Evolutionary conservation across 2,113 vertebrate species (phyloP).

Genomic region (Macrotus californicus): DNA sequence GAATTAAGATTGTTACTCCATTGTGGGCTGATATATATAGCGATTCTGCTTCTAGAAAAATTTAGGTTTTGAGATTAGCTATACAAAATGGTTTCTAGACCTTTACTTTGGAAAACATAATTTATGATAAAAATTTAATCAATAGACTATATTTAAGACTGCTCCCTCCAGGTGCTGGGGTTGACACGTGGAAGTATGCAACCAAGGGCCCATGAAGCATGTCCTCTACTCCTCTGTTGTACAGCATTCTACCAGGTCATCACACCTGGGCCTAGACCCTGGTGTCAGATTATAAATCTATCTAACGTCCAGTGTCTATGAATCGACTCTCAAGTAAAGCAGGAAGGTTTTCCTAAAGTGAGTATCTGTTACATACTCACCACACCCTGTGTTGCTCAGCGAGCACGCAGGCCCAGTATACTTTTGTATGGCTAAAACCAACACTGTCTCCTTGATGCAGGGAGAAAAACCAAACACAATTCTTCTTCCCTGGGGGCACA

Average conservation of each 20-base stretch:
- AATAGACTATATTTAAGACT: not conserved
- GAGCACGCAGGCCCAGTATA: not conserved
- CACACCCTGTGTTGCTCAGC: not conserved
- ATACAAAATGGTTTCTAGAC: not conserved
- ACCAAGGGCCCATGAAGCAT: not conserved
- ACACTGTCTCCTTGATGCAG: not conserved
- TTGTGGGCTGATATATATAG: not conserved
- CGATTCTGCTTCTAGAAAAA: not conserved
- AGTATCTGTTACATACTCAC: rapidly evolving
- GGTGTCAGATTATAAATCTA: not conserved
- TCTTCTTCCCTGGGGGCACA: not conserved
- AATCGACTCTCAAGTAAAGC: not conserved
- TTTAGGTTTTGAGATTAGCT: not conserved
- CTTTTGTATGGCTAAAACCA: not conserved
- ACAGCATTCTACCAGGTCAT: not conserved
- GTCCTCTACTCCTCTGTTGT: rapidly evolving
- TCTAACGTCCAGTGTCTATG: not conserved
- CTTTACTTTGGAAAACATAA: not conserved
- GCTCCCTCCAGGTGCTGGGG: not conserved
- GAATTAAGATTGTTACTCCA: not conserved
- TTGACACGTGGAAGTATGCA: not conserved
- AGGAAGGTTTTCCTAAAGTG: not conserved
- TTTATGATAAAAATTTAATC: not conserved
- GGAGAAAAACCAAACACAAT: not conserved
- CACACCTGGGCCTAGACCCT: not conserved